These are phyloP conservation scores for Ailurus styani DNA, from an alignment of 2,113 vertebrate genomes.

Conservation along the genomic window DNA sequence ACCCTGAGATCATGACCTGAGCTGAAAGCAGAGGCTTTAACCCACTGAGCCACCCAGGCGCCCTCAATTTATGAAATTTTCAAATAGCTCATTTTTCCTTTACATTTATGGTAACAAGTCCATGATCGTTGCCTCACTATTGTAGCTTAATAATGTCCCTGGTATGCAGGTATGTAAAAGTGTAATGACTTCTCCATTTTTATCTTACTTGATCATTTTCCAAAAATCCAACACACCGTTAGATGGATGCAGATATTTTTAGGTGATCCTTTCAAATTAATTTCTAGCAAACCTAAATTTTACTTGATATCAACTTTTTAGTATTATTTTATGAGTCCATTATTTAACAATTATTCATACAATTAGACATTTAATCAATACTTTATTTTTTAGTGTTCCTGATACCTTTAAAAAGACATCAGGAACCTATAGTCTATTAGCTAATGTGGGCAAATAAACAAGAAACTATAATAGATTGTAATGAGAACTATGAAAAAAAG, in stretches of 20 bases:
- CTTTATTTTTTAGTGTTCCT: neutral
- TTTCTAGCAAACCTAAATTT: neutral
- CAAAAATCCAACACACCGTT: neutral
- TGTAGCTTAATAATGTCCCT: neutral
- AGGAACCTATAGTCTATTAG: neutral
- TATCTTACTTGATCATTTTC: neutral
- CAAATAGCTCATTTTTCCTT: neutral
- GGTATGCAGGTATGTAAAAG: neutral
- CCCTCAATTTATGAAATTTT: neutral
- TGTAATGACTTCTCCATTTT: neutral
- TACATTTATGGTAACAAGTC: neutral
- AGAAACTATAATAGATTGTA: neutral
- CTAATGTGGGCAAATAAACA: neutral
- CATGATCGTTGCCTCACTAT: neutral
- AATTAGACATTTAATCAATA: neutral
- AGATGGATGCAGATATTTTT: neutral
- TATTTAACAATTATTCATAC: neutral
- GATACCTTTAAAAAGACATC: neutral
- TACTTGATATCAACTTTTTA: neutral
- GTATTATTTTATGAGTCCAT: neutral
- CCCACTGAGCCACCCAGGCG: too few relatives aligned
- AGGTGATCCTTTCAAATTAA: neutral
- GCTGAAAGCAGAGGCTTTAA: too few relatives aligned
- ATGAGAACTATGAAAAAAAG: neutral
- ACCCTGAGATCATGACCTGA: too few relatives aligned